These are phyloP conservation scores for Spizella passerina DNA, from an alignment of 2,797 vertebrate species.

Conservation along the genomic window DNA sequence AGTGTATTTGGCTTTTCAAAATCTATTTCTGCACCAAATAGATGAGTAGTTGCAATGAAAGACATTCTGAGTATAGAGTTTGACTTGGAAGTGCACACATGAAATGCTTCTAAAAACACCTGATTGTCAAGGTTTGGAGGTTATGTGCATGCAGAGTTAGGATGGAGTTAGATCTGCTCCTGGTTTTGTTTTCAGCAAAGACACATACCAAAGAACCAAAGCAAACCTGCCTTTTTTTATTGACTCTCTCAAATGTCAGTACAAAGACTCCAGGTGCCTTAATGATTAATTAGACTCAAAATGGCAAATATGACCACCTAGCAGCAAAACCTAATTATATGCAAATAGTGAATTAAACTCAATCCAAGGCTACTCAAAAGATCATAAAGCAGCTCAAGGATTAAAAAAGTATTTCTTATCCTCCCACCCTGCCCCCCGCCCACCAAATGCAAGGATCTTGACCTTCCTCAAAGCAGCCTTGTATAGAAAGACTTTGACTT, in stretches of 20 bases:
- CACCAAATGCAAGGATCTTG: background rate
- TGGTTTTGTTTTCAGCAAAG: background rate
- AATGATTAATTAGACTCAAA: slow-evolving; percentile 31
- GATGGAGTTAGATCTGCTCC: background rate
- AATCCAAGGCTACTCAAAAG: background rate
- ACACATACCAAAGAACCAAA: background rate
- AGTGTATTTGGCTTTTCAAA: background rate
- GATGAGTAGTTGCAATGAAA: background rate
- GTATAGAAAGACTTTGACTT: background rate
- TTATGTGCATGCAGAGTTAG: rapidly evolving
- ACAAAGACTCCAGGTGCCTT: background rate
- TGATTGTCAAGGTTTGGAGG: background rate
- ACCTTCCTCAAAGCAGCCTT: background rate
- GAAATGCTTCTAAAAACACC: background rate
- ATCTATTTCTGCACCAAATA: background rate
- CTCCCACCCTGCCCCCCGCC: rapidly evolving
- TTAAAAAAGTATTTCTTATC: background rate
- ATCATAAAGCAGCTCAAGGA: background rate
- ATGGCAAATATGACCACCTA: background rate
- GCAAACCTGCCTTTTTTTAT: background rate
- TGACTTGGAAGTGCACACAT: background rate
- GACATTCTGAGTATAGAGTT: background rate
- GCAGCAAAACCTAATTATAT: background rate
- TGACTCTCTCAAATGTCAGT: background rate
- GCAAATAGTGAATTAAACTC: background rate